Base-by-base conservation (phyloP, 2,797 vertebrate species). In the Chaenodraco wilsoni region DNA sequence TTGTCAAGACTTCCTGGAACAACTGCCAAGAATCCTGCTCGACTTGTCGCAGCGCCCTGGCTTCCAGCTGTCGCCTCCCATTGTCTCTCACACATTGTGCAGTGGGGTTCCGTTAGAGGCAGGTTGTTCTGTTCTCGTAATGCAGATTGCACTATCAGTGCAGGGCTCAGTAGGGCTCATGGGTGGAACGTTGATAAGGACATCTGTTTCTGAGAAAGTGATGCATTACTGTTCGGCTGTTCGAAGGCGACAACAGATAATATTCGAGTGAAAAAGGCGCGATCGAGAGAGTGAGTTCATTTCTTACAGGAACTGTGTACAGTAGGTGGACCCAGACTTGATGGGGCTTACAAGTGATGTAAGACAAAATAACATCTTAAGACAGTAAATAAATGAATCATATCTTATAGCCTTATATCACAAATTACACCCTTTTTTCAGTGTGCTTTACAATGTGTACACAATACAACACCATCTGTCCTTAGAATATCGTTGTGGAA, bases 151-250 rank as follows among this genome's bases (percentile, higher is more conserved):
- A 10, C 31, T 10, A 17, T 54, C 51, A 54, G 1, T 55, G 37
- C 27, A 27, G 27, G 27, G 27, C 4, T 27, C 27, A n/a, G 37
- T 37, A 61, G 57, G 52, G 69, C 63, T 71, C 50, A 45, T 69
- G 89, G 90, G 91, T 70, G 91, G 66, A 84, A 27, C 78, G 12
- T 63, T 2, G 92, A 92, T 93, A 90, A 90, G 40, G 12, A n/a
- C 77, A 79, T 88, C 79, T 83, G 51, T 87, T 27, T 87, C 83
- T 52, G 23, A 17, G 74, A 69, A 87, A 83, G 62, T 40, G 61
- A 76, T 78, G 75, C 49, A 3, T 61, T 61, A 48, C 78, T 88
- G 80, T 87, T 81, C 40, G 65, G 56, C 54, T 37, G 16, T 48
- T 46, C 21, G 41, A 73, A 73, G 69, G 80, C 69, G 75, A 44